Evolutionary conservation across 1,140 invertebrate species (phyloP).

Genomic region (Dryas iulia): DNA sequence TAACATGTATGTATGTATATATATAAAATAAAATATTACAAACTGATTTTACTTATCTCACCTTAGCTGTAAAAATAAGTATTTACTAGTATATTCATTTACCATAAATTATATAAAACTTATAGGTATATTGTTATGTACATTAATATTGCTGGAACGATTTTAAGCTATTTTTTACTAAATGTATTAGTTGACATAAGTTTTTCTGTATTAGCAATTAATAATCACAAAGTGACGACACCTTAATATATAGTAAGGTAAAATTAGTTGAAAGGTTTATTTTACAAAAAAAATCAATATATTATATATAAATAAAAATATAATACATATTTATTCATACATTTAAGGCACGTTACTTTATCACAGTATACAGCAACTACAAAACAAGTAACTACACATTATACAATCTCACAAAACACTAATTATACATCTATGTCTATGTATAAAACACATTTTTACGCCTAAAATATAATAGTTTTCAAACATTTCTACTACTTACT

Average conservation of each 20-base stretch:
- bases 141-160: neutral
- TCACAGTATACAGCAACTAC: constrained; percentile 61
- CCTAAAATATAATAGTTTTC: neutral
- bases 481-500: too few species aligned
- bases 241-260: neutral
- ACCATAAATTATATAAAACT: neutral
- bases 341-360: constrained; percentile 65
- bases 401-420: neutral
- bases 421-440: neutral
- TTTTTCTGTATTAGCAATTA: neutral
- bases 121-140: neutral
- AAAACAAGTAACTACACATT: constrained; percentile 20
- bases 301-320: neutral
- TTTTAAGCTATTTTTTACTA: neutral
- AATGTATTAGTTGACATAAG: neutral
- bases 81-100: neutral
- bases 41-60: neutral
- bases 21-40: neutral
- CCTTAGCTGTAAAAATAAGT: neutral
- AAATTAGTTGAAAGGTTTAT: neutral
- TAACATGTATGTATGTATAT: too few species aligned
- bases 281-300: constrained; percentile 1
- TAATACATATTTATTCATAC: neutral
- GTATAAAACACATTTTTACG: neutral
- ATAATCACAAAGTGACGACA: neutral